Percentiles rank a stretch among this genome's conserved stretches.
These are phyloP conservation scores for Bathynomus jamesi DNA, from an alignment of 1,140 invertebrate species.

Conservation along the genomic window DNA sequence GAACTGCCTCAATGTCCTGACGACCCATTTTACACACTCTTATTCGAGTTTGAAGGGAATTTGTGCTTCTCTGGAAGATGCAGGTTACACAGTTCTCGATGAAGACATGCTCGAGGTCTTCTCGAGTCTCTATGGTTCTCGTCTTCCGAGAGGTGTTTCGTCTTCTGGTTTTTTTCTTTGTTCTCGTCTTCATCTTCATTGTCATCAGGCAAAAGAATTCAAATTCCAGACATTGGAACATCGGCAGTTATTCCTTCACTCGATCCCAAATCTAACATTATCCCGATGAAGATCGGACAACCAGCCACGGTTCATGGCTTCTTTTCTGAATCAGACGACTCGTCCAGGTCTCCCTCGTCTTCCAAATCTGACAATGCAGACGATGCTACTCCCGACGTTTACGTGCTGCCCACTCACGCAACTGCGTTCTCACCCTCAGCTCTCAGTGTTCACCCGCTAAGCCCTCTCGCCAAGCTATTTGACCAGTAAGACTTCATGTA, in stretches of 20 bases:
- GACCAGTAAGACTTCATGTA: not conserved
- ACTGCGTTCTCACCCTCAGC: not conserved
- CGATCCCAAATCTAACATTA: not conserved
- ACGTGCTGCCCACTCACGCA: not conserved
- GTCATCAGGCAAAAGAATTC: not conserved
- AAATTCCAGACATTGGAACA: not conserved
- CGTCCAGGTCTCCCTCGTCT: no score
- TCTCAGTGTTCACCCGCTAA: not conserved
- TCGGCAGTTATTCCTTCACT: not conserved
- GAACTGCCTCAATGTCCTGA: not conserved
- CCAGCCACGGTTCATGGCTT: not conserved
- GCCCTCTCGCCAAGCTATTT: not conserved
- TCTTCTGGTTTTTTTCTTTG: not conserved
- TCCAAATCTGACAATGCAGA: not conserved
- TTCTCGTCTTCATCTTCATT: not conserved
- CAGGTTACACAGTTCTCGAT: conserved; percentile 24
- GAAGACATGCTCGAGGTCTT: conserved; percentile 6
- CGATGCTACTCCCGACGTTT: not conserved
- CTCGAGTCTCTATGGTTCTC: conserved; percentile 14
- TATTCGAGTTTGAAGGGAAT: conserved; percentile 17
- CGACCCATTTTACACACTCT: conserved; percentile 9
- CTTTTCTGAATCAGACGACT: not conserved
- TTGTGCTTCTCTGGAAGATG: conserved; percentile 17
- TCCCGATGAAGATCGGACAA: not conserved
- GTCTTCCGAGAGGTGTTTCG: conserved; percentile 9